Conservation (phyloP, 2,113 vertebrate species). For the Pygoscelis adeliae region DNA sequence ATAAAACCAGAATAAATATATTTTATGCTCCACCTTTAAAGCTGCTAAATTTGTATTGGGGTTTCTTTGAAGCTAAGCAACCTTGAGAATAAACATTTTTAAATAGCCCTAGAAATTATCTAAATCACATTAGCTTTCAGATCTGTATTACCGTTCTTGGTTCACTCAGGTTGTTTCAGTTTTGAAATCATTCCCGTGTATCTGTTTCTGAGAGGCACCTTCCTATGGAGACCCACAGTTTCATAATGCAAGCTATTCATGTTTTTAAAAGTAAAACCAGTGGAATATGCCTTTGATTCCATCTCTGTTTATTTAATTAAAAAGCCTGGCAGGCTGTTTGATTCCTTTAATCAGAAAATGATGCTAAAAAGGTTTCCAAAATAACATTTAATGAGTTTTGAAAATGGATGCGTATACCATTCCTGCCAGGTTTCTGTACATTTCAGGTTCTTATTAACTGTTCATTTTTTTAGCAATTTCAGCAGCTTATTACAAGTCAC, state of each 20-base stretch:
- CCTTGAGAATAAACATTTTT: background rate
- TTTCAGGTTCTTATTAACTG: background rate
- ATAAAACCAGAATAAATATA: background rate
- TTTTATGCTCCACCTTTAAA: background rate
- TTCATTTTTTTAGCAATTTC: background rate
- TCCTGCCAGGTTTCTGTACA: background rate
- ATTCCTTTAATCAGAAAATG: background rate
- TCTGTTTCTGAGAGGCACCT: background rate
- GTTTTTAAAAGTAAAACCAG: background rate
- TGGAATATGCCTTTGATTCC: background rate
- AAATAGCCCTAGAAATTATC: background rate
- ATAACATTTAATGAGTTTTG: background rate
- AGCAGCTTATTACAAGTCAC: background rate
- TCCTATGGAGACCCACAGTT: background rate
- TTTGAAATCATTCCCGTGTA: background rate
- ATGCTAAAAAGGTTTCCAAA: background rate
- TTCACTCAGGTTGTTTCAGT: background rate
- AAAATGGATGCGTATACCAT: background rate
- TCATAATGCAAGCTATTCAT: background rate
- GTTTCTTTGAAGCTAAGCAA: background rate
- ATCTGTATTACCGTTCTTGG: background rate
- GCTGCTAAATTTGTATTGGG: rapidly evolving
- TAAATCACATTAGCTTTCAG: background rate
- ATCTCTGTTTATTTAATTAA: background rate
- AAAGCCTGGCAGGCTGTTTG: background rate